Percentiles rank a stretch among this genome's conserved stretches.
Evolutionary conservation across 2,888 invertebrate species (phyloP).

Genomic region (Autographa pulchrina): DNA sequence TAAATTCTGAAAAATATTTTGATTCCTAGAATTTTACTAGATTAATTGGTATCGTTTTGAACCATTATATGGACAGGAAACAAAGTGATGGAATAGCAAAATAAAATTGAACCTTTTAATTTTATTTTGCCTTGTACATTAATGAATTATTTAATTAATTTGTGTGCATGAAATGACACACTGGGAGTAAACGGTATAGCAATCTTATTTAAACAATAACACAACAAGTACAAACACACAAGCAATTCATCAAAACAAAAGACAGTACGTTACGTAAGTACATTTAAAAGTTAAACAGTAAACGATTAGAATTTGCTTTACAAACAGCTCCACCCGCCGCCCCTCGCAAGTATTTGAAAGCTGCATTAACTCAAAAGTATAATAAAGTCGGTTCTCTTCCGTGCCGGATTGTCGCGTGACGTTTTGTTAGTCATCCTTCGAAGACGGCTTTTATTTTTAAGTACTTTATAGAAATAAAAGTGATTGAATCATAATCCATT

Average conservation of each 20-base stretch:
- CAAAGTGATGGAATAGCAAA: too few relatives aligned
- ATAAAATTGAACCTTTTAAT: too few relatives aligned
- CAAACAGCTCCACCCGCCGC: constrained; percentile 35
- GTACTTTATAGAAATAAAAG: background rate
- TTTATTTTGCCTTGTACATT: too few relatives aligned
- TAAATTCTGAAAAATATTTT: background rate
- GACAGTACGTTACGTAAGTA: constrained; percentile 21
- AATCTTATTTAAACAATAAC: too few relatives aligned
- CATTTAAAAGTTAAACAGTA: constrained; percentile 55
- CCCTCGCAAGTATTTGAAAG: constrained; percentile 45
- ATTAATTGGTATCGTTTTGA: too few relatives aligned
- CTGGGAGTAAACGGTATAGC: too few relatives aligned
- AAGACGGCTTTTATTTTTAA: constrained; percentile 33
- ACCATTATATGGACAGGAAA: too few relatives aligned
- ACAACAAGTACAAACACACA: background rate
- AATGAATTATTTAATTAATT: too few relatives aligned
- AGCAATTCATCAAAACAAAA: background rate
- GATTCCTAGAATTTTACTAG: too few relatives aligned
- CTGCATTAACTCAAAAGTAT: constrained; percentile 54
- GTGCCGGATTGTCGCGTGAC: constrained; percentile 46
- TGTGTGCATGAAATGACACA: too few relatives aligned
- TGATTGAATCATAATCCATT: constrained; percentile 3
- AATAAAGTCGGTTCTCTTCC: constrained; percentile 39
- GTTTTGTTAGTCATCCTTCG: constrained; percentile 23
- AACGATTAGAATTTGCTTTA: constrained; percentile 45